phyloP scores from a whole-genome alignment of 2,888 invertebrate species.

The Crocallis elinguaria region DNA sequence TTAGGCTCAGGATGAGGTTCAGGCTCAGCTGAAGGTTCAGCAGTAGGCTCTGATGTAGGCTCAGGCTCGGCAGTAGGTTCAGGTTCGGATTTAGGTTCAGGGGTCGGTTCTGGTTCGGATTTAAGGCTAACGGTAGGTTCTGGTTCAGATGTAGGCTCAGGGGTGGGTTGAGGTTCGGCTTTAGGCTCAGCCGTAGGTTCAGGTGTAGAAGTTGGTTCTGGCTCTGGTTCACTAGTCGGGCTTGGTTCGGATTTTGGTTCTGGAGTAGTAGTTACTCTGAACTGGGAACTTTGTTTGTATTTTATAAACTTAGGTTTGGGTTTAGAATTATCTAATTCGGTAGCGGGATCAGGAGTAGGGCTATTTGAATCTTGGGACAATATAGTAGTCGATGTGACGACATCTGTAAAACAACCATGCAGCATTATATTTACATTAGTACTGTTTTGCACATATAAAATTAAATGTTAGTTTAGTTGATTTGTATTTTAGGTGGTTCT shows the following conservation, averaged over 20 bases:
- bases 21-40: constrained; percentile 14
- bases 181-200: constrained; percentile 52
- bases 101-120: constrained; percentile 32
- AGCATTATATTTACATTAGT: constrained; percentile 68
- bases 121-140: constrained; percentile 49
- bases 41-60: constrained; percentile 9
- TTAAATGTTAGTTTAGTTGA: constrained; percentile 47
- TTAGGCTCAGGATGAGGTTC: constrained; percentile 23
- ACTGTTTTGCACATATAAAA: constrained; percentile 44
- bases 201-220: constrained; percentile 41
- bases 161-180: constrained; percentile 42
- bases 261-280: constrained; percentile 47
- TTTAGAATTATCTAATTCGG: constrained; percentile 42
- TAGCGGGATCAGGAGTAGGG: constrained; percentile 54
- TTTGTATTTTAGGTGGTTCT: constrained; percentile 29
- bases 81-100: constrained; percentile 17
- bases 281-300: constrained; percentile 34
- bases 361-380: constrained; percentile 27
- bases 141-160: constrained; percentile 37
- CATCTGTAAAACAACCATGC: constrained; percentile 81
- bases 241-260: neutral
- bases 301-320: constrained; percentile 54
- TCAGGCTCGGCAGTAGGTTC: constrained; percentile 14
- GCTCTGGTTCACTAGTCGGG: constrained; percentile 1
- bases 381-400: constrained; percentile 70